Evolutionary conservation across 35 echinoderm and acorn worm species (phyloP), one percentile per base, ranked within the genome.

Genomic region (Amphiura filiformis): DNA sequence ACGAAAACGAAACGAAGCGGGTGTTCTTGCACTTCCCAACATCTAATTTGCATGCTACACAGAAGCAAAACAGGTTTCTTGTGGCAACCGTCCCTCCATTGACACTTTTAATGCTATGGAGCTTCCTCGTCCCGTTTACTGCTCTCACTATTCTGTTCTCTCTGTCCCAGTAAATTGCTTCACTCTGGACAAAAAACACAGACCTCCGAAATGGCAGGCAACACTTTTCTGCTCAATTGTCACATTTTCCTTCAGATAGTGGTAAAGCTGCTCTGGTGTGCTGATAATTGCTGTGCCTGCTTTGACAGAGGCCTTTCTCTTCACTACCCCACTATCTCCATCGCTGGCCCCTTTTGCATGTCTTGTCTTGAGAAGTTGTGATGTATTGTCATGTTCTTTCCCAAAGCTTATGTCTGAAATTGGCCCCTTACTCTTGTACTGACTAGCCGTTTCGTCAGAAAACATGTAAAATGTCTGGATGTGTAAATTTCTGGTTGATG

Each of bases 261-360:
- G 17, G 39, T 80, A 91, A 5, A 96, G 34, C 2, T 80, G 81
- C 4, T 85, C 36, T 89, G 94, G 80, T 49, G 77, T 81, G 57
- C 83, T 89, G 15, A 96, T 89, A 26, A 88, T 77, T 1, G 83
- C 89, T 17, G 57, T 78, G 26, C 94, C 84, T 23, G 90, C 77
- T 79, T 47, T 97, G 26, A 97, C 83, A 30, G 80, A 56, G 22
- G 90, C 94, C 26, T 83, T 78, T 15, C 34, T 90, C 79, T 97
- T 97, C 0, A 97, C 87, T 0, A 92, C 90, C 4, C 83, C 94
- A 80, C 82, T 92, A 36, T 93, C 94, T 13, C 94, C 94, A 93
- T 97, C 94, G 75, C 94, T 93, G 13, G 94, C 61, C 1, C 94
- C 94, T 37, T 93, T 97, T 0, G 91, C 91, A 87, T 93, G 94